Evolutionary conservation across 1,140 invertebrate genomes (phyloP), one percentile per base, ranked within the genome.

Genomic region (Leptopilina clavipes): DNA sequence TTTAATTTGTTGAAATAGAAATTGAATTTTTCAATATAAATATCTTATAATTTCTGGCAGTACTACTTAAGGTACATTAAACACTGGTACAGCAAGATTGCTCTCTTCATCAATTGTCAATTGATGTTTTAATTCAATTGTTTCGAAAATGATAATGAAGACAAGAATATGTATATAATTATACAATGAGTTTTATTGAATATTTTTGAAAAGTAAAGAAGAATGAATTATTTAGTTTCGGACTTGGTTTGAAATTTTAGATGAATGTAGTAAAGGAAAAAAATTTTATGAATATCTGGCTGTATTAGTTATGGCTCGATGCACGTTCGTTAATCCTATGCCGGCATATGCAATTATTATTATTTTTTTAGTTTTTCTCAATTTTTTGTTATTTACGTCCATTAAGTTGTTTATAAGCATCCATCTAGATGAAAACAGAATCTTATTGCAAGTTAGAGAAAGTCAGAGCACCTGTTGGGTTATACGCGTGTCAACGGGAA

Each of bases 261-360:
- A 59, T 8, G 25, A 59, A 75, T 75, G n/a, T n/a, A n/a, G n/a
- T n/a, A n/a, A n/a, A n/a, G 70, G 73, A 6, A 44, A 54, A 54
- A 8, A 11, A 11, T 71, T 70, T 37, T 56, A 22, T 71, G 40
- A 75, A 72, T 17, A 80, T 74, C 59, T 84, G 54, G 81, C 81
- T 83, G 79, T 80, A 83, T 85, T 82, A 84, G 76, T 65, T 83
- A 82, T 88, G 84, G 84, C 86, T 83, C 75, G 83, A 79, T 86
- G 90, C 89, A 90, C 89, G 88, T 73, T 78, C 79, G 48, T 82
- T 83, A 40, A 84, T 85, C 86, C 84, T 89, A 90, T 91, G 90
- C 90, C 89, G 89, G 90, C 90, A 90, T 91, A 91, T 91, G 90
- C 84, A 86, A 81, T 83, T 76, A 76, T 79, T 1, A n/a, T n/a